Evolutionary conservation across 2,888 invertebrate species (phyloP).

Genomic region (Digitonthophagus gazella): DNA sequence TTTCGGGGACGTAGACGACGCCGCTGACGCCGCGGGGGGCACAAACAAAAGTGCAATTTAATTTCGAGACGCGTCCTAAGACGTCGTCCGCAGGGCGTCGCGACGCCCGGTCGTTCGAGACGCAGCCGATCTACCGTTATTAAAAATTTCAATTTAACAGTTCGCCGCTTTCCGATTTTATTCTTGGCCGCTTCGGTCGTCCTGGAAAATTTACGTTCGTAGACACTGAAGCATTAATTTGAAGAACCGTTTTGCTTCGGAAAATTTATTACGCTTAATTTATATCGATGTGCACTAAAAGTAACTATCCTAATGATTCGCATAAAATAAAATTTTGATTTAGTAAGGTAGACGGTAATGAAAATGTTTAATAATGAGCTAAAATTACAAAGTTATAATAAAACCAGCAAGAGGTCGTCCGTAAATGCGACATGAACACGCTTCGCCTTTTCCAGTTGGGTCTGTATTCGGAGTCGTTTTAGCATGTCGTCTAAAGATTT

Average conservation of each 20-base stretch:
- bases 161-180: background rate
- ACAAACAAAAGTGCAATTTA: background rate
- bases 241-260: background rate
- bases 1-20: background rate
- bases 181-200: background rate
- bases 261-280: background rate
- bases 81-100: background rate
- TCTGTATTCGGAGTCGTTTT: background rate
- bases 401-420: background rate
- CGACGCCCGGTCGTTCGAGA: background rate
- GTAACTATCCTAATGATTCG: too few species aligned
- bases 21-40: background rate
- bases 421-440: background rate
- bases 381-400: too few species aligned
- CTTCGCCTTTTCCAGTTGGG: background rate
- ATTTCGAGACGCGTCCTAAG: background rate
- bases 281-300: background rate
- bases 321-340: too few species aligned
- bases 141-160: background rate
- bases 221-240: background rate
- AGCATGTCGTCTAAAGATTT: background rate
- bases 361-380: too few species aligned
- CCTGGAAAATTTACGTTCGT: background rate
- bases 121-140: background rate
- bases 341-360: too few species aligned